A percentile compares a stretch with the other conserved stretches of the same genome.
Evolutionary conservation across 2,888 invertebrate genomes (phyloP).

Genomic region (Conus canariensis): DNA sequence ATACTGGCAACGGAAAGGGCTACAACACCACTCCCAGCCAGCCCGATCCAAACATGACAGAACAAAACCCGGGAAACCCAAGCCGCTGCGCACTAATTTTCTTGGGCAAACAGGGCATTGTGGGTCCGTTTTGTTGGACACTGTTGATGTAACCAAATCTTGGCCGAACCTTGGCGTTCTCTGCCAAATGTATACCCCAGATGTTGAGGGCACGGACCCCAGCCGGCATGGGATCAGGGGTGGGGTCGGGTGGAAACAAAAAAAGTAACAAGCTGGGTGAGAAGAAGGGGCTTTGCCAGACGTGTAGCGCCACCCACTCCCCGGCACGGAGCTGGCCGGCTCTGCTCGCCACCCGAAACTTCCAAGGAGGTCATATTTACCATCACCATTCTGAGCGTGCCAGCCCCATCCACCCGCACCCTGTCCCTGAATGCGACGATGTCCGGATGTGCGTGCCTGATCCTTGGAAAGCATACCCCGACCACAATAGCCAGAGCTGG

Average conservation of each 20-base stretch:
- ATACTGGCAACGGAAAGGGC: neutral
- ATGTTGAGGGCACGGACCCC: constrained; percentile 34
- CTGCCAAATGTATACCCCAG: constrained; percentile 38
- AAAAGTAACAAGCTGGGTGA: constrained; percentile 40
- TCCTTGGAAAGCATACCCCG: neutral
- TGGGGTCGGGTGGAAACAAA: constrained; percentile 34
- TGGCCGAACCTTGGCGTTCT: neutral
- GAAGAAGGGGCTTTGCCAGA: neutral
- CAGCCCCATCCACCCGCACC: neutral
- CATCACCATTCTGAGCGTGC: constrained; percentile 22
- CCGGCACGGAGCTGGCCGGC: neutral
- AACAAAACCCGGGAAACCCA: constrained; percentile 4
- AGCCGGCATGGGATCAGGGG: neutral
- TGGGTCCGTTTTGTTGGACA: constrained; percentile 37
- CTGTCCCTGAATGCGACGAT: neutral
- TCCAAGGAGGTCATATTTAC: constrained; percentile 16
- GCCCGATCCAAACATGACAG: constrained; percentile 22
- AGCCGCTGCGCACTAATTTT: constrained; percentile 42
- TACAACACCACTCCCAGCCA: neutral
- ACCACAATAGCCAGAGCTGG: constrained; percentile 10
- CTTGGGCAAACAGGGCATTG: constrained; percentile 44
- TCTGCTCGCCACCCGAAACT: constrained; percentile 31
- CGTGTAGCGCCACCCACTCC: constrained; percentile 14
- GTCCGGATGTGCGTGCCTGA: constrained; percentile 35
- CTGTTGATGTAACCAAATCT: constrained; percentile 44